Conservation (phyloP, 2,113 vertebrate genomes). For the Papio anubis region DNA sequence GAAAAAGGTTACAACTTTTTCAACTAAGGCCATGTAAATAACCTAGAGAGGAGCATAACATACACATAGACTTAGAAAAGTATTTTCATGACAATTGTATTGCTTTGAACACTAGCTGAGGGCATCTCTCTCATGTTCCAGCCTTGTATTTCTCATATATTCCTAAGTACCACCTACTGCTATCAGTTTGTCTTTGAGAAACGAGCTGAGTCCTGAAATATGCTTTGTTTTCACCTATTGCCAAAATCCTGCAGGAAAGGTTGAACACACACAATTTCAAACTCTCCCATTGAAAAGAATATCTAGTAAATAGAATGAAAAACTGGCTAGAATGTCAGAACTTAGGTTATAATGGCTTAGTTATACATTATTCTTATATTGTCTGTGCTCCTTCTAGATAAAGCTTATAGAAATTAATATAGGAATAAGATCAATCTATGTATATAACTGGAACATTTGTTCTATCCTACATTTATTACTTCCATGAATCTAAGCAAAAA, state of each 20-base stretch:
- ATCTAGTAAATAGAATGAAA: constrained; percentile 13
- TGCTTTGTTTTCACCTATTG: background rate
- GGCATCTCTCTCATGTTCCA: background rate
- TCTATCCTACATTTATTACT: background rate
- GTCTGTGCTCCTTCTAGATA: background rate
- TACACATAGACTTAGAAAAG: background rate
- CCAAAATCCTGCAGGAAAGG: background rate
- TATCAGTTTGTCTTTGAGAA: background rate
- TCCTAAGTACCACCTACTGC: background rate
- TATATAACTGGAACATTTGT: background rate
- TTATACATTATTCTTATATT: background rate
- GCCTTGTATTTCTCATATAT: background rate
- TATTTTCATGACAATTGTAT: background rate
- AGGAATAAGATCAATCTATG: background rate
- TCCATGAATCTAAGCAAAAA: constrained; percentile 37
- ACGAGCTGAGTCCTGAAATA: background rate
- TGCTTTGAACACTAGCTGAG: background rate
- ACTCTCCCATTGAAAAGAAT: background rate
- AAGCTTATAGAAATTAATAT: background rate
- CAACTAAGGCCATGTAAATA: background rate
- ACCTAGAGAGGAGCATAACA: background rate
- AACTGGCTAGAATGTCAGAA: constrained; percentile 43
- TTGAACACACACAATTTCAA: background rate
- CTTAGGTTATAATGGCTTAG: background rate
- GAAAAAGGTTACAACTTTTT: background rate